Conservation (phyloP, 2,888 invertebrate species). For the Linnaemya tessellans region DNA sequence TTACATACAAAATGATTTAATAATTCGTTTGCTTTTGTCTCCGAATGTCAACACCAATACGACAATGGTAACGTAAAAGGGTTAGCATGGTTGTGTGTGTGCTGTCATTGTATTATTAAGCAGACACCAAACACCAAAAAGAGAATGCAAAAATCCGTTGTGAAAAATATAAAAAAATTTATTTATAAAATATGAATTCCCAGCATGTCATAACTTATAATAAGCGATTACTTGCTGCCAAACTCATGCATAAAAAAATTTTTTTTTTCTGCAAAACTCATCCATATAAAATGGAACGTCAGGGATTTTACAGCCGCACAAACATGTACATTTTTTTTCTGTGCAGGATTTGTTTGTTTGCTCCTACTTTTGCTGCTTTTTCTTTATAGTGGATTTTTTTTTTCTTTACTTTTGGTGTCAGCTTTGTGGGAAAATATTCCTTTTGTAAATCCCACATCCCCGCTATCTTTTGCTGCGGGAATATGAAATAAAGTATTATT, state of each 20-base stretch:
- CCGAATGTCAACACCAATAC: constrained; percentile 64
- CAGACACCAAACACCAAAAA: not conserved
- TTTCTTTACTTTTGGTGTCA: constrained; percentile 48
- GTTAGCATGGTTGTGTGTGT: constrained; percentile 26
- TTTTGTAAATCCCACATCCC: constrained; percentile 9
- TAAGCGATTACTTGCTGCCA: constrained; percentile 67
- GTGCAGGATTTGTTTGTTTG: constrained; percentile 38
- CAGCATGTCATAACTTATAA: constrained; percentile 69
- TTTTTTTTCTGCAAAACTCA: not conserved
- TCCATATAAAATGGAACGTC: constrained; percentile 2
- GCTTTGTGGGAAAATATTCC: constrained; percentile 43
- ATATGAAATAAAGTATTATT: constrained; percentile 39
- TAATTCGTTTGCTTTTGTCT: constrained; percentile 63
- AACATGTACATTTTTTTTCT: constrained; percentile 25
- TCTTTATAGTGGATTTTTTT: too few relatives aligned
- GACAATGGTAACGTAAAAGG: constrained; percentile 55
- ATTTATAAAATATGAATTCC: constrained; percentile 48
- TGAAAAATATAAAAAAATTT: constrained; percentile 2
- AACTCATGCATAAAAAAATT: constrained; percentile 26
- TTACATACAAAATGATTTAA: constrained; percentile 53
- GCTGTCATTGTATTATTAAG: constrained; percentile 5
- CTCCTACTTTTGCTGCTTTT: not conserved
- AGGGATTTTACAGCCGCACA: constrained; percentile 2
- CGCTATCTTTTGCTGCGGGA: not conserved
- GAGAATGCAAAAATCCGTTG: not conserved